phyloP scores from a whole-genome alignment of 35 echinoderm and acorn worm species.

The Nesometra sesokonis region DNA sequence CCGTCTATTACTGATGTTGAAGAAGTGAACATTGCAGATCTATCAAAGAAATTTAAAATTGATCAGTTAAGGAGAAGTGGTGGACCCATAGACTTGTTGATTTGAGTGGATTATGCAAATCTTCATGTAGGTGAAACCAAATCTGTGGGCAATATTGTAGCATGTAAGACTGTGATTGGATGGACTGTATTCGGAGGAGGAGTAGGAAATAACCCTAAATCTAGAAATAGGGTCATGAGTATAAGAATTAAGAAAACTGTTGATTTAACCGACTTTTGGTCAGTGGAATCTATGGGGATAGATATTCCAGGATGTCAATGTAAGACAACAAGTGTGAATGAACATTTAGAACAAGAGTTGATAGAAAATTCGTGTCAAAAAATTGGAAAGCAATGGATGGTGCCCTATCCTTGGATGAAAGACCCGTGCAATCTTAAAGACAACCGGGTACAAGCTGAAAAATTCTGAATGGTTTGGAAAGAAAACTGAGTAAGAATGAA shows the following conservation, averaged over 20 bases:
- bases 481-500: slow-evolving; percentile 33
- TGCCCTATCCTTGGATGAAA: slow-evolving; percentile 60
- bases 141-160: slow-evolving; percentile 17
- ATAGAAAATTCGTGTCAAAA: slow-evolving; percentile 8
- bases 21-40: slow-evolving; percentile 10
- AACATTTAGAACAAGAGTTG: background rate
- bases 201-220: background rate
- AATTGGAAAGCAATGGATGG: slow-evolving; percentile 43
- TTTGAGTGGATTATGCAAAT: slow-evolving; percentile 46
- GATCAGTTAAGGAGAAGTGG: slow-evolving; percentile 13
- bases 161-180: slow-evolving; percentile 41
- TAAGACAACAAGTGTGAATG: background rate
- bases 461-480: slow-evolving; percentile 37
- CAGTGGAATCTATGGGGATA: slow-evolving; percentile 25
- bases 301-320: background rate
- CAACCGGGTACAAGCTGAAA: slow-evolving; percentile 5
- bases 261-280: slow-evolving; percentile 43
- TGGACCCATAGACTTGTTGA: slow-evolving; percentile 40
- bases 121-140: slow-evolving; percentile 26
- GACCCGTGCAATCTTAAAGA: slow-evolving; percentile 34
- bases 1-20: no score
- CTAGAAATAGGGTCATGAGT: background rate
- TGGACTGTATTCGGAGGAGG: slow-evolving; percentile 38
- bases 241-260: slow-evolving; percentile 5
- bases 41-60: slow-evolving; percentile 13